These are phyloP conservation scores for Adelges cooleyi DNA, from an alignment of 1,140 invertebrate species.

Conservation along the genomic window DNA sequence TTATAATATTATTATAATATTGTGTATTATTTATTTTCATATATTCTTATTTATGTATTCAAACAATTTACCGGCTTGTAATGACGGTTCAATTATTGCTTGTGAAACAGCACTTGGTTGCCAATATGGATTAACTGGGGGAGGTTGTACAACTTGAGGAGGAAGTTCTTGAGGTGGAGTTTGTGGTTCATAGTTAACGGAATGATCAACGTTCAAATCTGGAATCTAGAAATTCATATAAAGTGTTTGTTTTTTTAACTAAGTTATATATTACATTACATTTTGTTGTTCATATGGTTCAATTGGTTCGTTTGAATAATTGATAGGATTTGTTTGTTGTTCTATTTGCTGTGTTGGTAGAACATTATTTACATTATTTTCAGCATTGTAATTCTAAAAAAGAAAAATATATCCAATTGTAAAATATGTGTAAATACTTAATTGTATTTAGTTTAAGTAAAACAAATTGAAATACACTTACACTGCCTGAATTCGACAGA, in stretches of 20 bases:
- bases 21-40: no score
- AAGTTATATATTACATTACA: slow-evolving; percentile 1
- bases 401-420: background rate
- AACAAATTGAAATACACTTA: background rate
- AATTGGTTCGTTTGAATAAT: background rate
- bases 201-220: slow-evolving; percentile 15
- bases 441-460: no score
- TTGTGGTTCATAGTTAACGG: slow-evolving; percentile 1
- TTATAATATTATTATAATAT: no score
- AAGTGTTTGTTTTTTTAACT: background rate
- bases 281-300: slow-evolving; percentile 3
- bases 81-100: background rate
- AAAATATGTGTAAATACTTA: no score
- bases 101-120: slow-evolving; percentile 8
- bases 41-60: no score
- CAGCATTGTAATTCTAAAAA: slow-evolving; percentile 2
- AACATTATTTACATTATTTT: background rate
- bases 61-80: slow-evolving; percentile 17
- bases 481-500: background rate
- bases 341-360: background rate
- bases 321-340: background rate
- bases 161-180: slow-evolving; percentile 7
- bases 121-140: slow-evolving; percentile 7
- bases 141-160: background rate
- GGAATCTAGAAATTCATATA: background rate